Percentiles rank a stretch among this genome's conserved stretches.
phyloP scores from a whole-genome alignment of 2,113 vertebrate species.

The Hippocampus barbouri region DNA sequence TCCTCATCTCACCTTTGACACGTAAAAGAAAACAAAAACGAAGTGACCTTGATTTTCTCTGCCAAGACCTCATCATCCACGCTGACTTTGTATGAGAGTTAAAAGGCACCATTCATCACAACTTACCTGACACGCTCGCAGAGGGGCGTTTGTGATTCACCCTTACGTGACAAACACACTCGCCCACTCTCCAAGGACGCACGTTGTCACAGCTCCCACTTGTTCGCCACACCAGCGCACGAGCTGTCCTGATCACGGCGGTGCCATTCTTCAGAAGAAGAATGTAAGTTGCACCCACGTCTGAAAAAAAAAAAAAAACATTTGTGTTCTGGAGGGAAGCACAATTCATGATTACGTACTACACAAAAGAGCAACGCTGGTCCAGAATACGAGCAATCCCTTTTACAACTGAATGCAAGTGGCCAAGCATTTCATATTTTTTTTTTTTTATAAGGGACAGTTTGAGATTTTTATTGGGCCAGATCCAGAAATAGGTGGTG shows the following conservation, averaged over 20 bases:
- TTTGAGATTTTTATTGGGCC: too few relatives aligned
- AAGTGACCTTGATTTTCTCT: conserved; percentile 25
- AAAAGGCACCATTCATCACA: conserved; percentile 52
- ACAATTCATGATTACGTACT: too few relatives aligned
- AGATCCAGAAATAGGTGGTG: too few relatives aligned
- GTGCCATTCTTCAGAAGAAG: conserved; percentile 1
- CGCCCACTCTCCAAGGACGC: conserved; percentile 41
- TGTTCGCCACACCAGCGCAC: conserved; percentile 9
- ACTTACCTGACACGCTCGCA: conserved; percentile 36
- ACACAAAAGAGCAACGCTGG: too few relatives aligned
- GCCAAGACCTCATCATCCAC: conserved; percentile 22
- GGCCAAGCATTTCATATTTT: too few relatives aligned
- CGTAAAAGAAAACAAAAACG: background rate
- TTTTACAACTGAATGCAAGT: too few relatives aligned
- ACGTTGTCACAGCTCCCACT: conserved; percentile 19
- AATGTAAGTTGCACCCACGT: background rate
- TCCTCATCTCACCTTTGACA: conserved; percentile 33
- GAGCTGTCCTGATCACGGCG: conserved; percentile 7
- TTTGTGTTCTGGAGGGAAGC: background rate
- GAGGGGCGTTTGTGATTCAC: conserved; percentile 37
- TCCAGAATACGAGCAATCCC: too few relatives aligned
- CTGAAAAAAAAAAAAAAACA: background rate
- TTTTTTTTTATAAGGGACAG: too few relatives aligned
- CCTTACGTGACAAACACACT: conserved; percentile 15
- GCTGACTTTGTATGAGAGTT: conserved; percentile 27